Base-by-base conservation (phyloP, 1,140 invertebrate species). In the Venustaconcha ellipsiformis region DNA sequence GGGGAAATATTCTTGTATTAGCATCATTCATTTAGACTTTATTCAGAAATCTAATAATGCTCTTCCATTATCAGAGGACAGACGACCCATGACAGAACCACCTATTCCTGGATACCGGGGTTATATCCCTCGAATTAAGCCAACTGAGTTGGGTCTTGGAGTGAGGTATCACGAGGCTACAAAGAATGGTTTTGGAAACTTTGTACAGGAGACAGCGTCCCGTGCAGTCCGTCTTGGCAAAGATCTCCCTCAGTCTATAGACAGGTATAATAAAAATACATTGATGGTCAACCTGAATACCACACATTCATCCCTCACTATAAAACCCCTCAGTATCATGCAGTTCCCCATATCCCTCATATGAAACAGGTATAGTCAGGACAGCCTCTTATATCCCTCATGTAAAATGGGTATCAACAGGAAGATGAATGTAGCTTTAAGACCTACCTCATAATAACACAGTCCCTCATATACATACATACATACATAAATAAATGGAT, bases 91-190 rank as follows among this genome's bases (percentile, higher is more conserved):
- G 37, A 84, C 82, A 56, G 90, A 90, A 69, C 84, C 90, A 18
- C 90, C 89, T 11, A 89, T 90, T 6, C 90, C 90, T 70, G 89
- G 90, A 20, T 90, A 90, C 82, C 78, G 82, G 72, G 90, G 90
- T 26, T 90, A 83, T 71, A 84, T 90, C n/a, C 90, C 90, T 6
- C 81, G 86, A 69, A 84, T 90, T 14, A 79, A 83, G 67, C 82
- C 87, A 18, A 90, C 89, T 18, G 88, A 90, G 69, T 65, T 86
- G 12, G 89, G 89, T 23, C 82, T 90, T 11, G 90, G 90, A 15
- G 72, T 77, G 64, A 77, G 90, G 17, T 90, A 89, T 77, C 86
- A 90, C 72, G 76, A 80, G 58, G 80, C 83, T 26, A 86, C 87
- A 14, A 83, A 85, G 70, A 86, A 83, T 57, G 87, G 88, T 18